Conservation (phyloP, 2,113 vertebrate genomes). For the Phalacrocorax aristotelis region DNA sequence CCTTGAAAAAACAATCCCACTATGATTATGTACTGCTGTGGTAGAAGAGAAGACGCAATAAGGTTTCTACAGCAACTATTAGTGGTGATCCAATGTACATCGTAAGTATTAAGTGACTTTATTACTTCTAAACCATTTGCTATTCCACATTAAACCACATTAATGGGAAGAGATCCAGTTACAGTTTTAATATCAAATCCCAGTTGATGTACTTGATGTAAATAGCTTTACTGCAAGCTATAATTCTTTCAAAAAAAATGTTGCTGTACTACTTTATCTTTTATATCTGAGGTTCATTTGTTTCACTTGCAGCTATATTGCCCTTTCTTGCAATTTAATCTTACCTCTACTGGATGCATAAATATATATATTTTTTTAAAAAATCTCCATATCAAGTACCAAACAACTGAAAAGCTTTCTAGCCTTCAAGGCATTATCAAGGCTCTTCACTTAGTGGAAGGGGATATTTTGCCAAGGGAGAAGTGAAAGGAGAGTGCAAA, state of each 20-base stretch:
- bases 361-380: not conserved
- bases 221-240: not conserved
- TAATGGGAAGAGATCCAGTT: not conserved
- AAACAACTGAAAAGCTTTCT: not conserved
- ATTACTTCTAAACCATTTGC: not conserved
- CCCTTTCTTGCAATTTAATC: not conserved
- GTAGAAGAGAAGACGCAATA: not conserved
- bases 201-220: not conserved
- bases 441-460: not conserved
- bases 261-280: not conserved
- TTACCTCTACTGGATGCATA: not conserved
- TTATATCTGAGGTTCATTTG: not conserved
- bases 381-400: not conserved
- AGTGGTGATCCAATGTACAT: not conserved
- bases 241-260: not conserved
- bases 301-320: not conserved
- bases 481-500: not conserved
- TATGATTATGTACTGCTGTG: not conserved
- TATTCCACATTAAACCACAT: not conserved
- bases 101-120: not conserved
- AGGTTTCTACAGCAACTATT: constrained; percentile 32
- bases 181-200: not conserved
- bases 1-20: not conserved
- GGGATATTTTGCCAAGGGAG: not conserved
- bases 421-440: not conserved